phyloP scores from a whole-genome alignment of 2,113 vertebrate species.

The Talpa occidentalis region DNA sequence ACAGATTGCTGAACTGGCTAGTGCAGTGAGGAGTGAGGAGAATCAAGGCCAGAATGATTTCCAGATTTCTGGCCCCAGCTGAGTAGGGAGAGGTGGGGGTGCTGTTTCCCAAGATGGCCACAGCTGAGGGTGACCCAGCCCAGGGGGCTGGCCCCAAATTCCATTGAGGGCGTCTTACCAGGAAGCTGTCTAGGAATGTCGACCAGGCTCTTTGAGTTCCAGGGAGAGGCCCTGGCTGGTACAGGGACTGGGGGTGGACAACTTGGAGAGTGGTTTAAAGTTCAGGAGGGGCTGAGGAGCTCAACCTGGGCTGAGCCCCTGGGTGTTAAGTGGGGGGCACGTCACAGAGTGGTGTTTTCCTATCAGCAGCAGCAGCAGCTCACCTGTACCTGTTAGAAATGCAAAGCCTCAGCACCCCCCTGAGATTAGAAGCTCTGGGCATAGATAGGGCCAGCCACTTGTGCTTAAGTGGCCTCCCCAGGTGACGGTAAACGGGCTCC shows the following conservation, averaged over 20 bases:
- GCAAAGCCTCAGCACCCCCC: background rate
- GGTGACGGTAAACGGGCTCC: background rate
- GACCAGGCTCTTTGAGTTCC: background rate
- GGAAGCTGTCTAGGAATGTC: background rate
- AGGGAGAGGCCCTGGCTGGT: background rate
- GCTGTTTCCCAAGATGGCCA: background rate
- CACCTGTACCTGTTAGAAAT: background rate
- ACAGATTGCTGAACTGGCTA: too few species aligned
- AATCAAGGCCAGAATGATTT: background rate
- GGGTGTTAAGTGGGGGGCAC: background rate
- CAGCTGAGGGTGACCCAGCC: background rate
- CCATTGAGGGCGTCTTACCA: background rate
- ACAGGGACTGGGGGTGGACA: background rate
- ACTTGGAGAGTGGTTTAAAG: background rate
- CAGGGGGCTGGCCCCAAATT: background rate
- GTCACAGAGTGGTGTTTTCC: background rate
- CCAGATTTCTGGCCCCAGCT: background rate
- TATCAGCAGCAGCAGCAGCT: accelerated
- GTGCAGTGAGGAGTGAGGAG: background rate
- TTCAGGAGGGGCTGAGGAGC: background rate
- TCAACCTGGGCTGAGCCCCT: too few species aligned
- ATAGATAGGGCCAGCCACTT: accelerated
- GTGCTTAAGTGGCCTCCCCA: accelerated
- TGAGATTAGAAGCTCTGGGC: background rate
- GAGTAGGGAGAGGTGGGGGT: background rate